A percentile compares a stretch with the other conserved stretches of the same genome.
Evolutionary conservation across 1,140 invertebrate genomes (phyloP).

Genomic region (Planococcus citri): DNA sequence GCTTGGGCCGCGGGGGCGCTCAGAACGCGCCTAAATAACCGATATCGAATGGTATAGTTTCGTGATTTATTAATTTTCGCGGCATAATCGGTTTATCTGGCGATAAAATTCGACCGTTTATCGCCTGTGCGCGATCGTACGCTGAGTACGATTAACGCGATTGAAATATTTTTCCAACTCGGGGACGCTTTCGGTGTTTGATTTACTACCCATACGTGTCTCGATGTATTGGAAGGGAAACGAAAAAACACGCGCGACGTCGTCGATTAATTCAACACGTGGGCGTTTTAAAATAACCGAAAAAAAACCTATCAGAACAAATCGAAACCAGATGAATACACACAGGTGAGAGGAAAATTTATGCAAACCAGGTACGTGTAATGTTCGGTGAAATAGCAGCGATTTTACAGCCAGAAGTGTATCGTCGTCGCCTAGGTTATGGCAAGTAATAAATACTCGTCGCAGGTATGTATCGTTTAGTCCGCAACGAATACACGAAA

Average conservation of each 20-base stretch:
- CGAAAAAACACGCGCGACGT: not conserved
- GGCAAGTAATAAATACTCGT: too few species aligned
- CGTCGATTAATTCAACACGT: not conserved
- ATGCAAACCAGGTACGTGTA: not conserved
- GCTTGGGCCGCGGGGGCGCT: too few species aligned
- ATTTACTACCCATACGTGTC: not conserved
- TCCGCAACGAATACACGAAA: too few species aligned
- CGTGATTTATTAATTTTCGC: slow-evolving; percentile 1
- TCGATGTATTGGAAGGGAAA: not conserved
- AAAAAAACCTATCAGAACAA: not conserved
- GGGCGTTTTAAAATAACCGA: not conserved
- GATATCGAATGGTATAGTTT: not conserved
- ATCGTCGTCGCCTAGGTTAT: too few species aligned
- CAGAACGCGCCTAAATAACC: not conserved
- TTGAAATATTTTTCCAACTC: not conserved
- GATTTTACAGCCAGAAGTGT: too few species aligned
- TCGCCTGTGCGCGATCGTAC: not conserved
- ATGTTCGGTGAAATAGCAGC: too few species aligned
- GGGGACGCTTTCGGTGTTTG: not conserved
- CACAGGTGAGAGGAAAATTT: not conserved
- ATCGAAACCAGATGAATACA: not conserved
- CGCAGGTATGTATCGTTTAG: too few species aligned
- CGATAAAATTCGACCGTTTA: not conserved
- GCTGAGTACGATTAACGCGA: not conserved
- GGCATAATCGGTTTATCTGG: not conserved